Conservation (phyloP, 1,140 invertebrate species). For the Brachionus koreanus region DNA sequence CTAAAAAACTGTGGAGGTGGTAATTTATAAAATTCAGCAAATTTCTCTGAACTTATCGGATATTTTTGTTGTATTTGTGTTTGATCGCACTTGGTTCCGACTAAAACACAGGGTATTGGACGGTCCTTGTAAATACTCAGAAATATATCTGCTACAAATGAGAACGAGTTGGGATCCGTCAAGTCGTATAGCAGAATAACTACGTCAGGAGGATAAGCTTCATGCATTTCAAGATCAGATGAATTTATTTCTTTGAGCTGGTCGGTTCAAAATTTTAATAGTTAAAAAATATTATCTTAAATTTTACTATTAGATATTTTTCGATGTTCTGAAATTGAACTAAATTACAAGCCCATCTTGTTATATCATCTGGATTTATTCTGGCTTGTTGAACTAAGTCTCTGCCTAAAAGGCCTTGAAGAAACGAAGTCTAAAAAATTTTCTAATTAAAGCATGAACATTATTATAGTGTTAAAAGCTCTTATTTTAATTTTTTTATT, state of each 20-base stretch:
- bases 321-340: slow-evolving; percentile 87
- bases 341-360: slow-evolving; percentile 62
- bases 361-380: slow-evolving; percentile 55
- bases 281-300: not conserved
- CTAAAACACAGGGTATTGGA: slow-evolving; percentile 81
- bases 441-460: too few relatives aligned
- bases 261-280: not conserved
- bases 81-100: slow-evolving; percentile 82
- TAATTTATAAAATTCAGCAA: slow-evolving; percentile 87
- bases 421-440: slow-evolving; percentile 71
- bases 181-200: slow-evolving; percentile 94
- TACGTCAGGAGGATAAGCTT: slow-evolving; percentile 73
- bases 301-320: slow-evolving; percentile 79
- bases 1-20: slow-evolving; percentile 83
- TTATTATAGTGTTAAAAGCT: too few relatives aligned
- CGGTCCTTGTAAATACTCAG: slow-evolving; percentile 57
- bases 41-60: slow-evolving; percentile 80
- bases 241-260: slow-evolving; percentile 64
- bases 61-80: slow-evolving; percentile 81
- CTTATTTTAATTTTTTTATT: too few relatives aligned
- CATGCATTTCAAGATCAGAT: slow-evolving; percentile 17
- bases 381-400: slow-evolving; percentile 54
- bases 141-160: slow-evolving; percentile 90
- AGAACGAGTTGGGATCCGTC: slow-evolving; percentile 85
- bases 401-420: slow-evolving; percentile 72